phyloP scores from a whole-genome alignment of 2,888 invertebrate genomes.

The Acleris emargana region DNA sequence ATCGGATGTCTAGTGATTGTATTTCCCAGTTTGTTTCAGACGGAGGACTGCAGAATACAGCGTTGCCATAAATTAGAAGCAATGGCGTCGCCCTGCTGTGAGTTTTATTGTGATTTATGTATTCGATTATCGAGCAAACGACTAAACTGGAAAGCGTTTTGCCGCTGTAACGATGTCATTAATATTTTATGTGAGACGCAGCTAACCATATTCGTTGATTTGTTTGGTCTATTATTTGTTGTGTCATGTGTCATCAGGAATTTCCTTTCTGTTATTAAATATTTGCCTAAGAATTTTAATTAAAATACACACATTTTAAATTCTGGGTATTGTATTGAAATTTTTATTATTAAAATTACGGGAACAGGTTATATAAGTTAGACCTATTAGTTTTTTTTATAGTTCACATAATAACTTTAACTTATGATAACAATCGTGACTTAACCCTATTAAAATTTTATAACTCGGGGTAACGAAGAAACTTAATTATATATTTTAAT shows the following conservation, averaged over 20 bases:
- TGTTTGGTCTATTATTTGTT: conserved; percentile 36
- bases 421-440: no score
- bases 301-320: neutral
- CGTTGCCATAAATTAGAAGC: conserved; percentile 60
- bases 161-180: conserved; percentile 61
- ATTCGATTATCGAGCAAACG: conserved; percentile 69
- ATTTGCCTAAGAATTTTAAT: neutral
- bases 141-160: conserved; percentile 63
- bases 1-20: conserved; percentile 12
- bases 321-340: no score
- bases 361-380: no score
- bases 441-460: no score
- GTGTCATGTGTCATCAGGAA: conserved; percentile 2
- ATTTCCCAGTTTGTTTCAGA: conserved; percentile 36
- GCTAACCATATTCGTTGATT: conserved; percentile 37
- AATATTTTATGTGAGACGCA: conserved; percentile 56
- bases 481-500: no score
- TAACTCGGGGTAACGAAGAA: no score
- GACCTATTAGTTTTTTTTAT: no score
- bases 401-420: no score
- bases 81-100: conserved; percentile 62
- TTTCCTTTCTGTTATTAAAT: neutral
- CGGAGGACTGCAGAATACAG: conserved; percentile 43
- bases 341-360: no score
- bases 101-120: conserved; percentile 72